Base-by-base conservation (phyloP, 2,113 vertebrate genomes). In the Pachycephala philippinensis region DNA sequence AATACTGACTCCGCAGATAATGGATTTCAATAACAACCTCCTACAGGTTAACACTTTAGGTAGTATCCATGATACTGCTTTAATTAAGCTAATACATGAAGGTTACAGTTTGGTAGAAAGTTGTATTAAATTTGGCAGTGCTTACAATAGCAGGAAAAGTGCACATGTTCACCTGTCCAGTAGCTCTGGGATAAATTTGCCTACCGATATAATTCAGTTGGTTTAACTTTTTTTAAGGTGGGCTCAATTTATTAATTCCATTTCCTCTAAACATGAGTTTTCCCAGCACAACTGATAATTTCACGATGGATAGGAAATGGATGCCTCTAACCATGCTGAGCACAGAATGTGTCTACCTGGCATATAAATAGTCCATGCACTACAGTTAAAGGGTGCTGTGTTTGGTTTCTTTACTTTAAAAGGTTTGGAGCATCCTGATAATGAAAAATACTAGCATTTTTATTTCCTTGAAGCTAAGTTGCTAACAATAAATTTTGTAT, bases 1-100 rank as follows among this genome's bases (percentile, higher is more conserved):
- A 98, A 98, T 96, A 98, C 98, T 95, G 97, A 98, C 98, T 98
- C 96, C 44, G 78, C 33, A 97, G 97, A 99, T 98, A 99, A 98
- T 96, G 93, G 98, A 98, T 97, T 98, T 98, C 97, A 98, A 94
- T 98, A 98, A 98, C 98, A 95, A 92, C 97, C 97, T 97, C 98
- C 98, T 96, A 95, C 97, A 98, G 92, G 97, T 98, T 97, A 98
- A 98, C 97, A 85, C 97, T 98, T 97, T 49, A 78, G 91, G 92
- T 75, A 96, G 89, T 77, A 94, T 66, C 91, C 84, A 95, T 69
- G 80, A 97, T 90, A 90, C 60, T 84, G 70, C 95, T 97, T 98
- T 98, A 98, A 98, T 98, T 98, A 97, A 97, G 90, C 95, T 97
- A 97, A 96, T 93, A 97, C 74, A 92, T 74, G 95, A 97, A 97